Evolutionary conservation across 1,140 invertebrate species (phyloP), one percentile per base, ranked within the genome.

Genomic region (Streblospio benedicti): DNA sequence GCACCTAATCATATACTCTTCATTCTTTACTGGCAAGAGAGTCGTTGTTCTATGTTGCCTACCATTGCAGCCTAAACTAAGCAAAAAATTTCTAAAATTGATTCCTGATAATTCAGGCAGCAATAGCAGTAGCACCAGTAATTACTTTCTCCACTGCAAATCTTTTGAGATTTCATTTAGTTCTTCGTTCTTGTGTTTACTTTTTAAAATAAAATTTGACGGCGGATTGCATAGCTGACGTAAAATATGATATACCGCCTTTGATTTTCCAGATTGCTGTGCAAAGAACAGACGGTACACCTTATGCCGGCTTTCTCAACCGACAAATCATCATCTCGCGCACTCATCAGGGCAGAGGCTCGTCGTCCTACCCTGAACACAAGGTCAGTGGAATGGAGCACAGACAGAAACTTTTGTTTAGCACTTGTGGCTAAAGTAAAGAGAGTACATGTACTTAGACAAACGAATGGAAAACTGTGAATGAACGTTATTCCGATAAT

Each of bases 191-290:
- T 12, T 41, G n/a, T 41, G 38, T n/a, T 41, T 41, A 41, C 38
- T 41, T 9, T 41, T 12, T 41, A n/a, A 9, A 41, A 12, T 12
- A 9, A 41, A 12, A 41, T 41, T 9, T 41, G n/a, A 9, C 9
- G 9, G n/a, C 35, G n/a, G 9, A 41, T 18, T 12, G n/a, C n/a
- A n/a, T n/a, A n/a, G n/a, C n/a, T n/a, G n/a, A n/a, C n/a, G n/a
- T n/a, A n/a, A n/a, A n/a, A n/a, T n/a, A n/a, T n/a, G n/a, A n/a
- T n/a, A n/a, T n/a, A n/a, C n/a, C n/a, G n/a, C n/a, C n/a, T n/a
- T n/a, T 41, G 9, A 12, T 41, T 9, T 41, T 41, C n/a, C 35
- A 55, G 52, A 35, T 44, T 45, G 55, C 55, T 23, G 43, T 57
- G 6, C 18, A 20, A 16, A 41, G 55, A 45, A 41, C 16, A 16